phyloP scores from a whole-genome alignment of 2,113 vertebrate species.

The Notiomystis cincta region DNA sequence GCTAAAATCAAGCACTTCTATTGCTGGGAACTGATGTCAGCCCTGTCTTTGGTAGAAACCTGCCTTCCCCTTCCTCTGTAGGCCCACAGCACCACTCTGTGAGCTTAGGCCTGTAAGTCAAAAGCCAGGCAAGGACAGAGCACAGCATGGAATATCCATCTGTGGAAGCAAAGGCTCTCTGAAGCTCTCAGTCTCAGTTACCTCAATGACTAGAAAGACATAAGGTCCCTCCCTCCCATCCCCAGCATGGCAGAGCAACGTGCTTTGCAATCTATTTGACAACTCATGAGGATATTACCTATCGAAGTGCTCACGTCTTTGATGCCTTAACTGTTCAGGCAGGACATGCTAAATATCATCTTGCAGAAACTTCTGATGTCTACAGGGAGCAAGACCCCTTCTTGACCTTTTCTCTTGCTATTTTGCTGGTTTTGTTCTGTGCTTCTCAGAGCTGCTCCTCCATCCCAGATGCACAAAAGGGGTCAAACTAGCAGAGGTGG shows the following conservation, averaged over 20 bases:
- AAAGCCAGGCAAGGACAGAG: slow-evolving; percentile 50
- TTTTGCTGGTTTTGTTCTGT: slow-evolving; percentile 50
- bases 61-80: neutral
- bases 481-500: slow-evolving; percentile 59
- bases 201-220: neutral
- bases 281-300: slow-evolving; percentile 20
- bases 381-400: slow-evolving; percentile 53
- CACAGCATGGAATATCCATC: slow-evolving; percentile 50
- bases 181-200: neutral
- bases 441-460: slow-evolving; percentile 41
- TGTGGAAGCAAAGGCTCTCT: slow-evolving; percentile 17
- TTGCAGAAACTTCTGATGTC: slow-evolving; percentile 58
- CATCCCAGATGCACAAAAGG: slow-evolving; percentile 40
- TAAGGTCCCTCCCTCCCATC: neutral
- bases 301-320: slow-evolving; percentile 4
- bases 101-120: slow-evolving; percentile 1
- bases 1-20: neutral
- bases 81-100: neutral
- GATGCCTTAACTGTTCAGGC: slow-evolving; percentile 42
- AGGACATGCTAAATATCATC: slow-evolving; percentile 63
- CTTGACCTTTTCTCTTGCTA: slow-evolving; percentile 56
- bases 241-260: neutral
- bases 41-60: neutral
- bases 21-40: neutral
- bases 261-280: neutral